Conservation (phyloP, 1,140 invertebrate species). For the Anastrepha obliqua region DNA sequence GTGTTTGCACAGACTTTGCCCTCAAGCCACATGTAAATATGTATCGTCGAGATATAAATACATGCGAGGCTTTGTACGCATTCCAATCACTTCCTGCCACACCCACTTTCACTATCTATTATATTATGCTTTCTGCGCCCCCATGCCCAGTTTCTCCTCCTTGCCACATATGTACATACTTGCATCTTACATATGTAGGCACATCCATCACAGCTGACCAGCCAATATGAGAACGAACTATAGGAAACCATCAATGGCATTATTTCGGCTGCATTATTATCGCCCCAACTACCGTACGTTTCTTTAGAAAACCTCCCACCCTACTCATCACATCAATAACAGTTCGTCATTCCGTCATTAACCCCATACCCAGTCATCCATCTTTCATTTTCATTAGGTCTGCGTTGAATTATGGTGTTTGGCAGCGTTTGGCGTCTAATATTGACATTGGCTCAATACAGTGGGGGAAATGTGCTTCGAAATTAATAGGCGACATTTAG, state of each 20-base stretch:
- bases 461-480: slow-evolving; percentile 70
- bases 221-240: neutral
- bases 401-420: slow-evolving; percentile 13
- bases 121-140: too few species aligned
- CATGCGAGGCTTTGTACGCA: neutral
- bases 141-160: too few species aligned
- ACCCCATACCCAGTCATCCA: neutral
- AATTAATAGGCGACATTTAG: slow-evolving; percentile 73
- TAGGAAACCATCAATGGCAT: slow-evolving; percentile 8
- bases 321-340: neutral
- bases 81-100: neutral
- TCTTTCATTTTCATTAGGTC: neutral
- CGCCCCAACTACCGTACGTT: neutral
- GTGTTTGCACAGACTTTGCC: too few species aligned
- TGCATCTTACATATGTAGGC: neutral
- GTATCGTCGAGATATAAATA: too few species aligned
- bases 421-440: slow-evolving; percentile 57
- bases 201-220: slow-evolving; percentile 29
- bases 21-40: too few species aligned
- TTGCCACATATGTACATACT: neutral
- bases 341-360: too few species aligned
- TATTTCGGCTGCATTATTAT: neutral
- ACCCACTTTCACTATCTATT: neutral
- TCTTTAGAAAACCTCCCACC: neutral
- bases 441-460: slow-evolving; percentile 72